phyloP scores from a whole-genome alignment of 2,888 invertebrate genomes.

The Drosophila quasianomalipes region DNA sequence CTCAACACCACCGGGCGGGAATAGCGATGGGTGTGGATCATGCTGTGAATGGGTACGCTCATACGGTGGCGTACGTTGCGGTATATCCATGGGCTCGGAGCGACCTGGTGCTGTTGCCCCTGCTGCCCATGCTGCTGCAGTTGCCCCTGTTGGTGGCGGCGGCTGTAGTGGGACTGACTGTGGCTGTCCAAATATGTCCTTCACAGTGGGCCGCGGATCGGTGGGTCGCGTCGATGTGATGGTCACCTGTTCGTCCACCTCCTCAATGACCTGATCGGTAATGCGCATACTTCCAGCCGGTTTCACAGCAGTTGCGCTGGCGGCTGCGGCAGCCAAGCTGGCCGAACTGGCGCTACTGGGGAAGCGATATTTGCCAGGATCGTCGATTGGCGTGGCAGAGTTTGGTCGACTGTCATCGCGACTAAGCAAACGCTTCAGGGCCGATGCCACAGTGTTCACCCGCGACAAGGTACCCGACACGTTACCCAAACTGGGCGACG shows the following conservation, averaged over 20 bases:
- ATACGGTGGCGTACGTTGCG: constrained; percentile 83
- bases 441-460: constrained; percentile 91
- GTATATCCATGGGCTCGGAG: constrained; percentile 89
- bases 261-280: constrained; percentile 90
- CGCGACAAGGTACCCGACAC: constrained; percentile 88
- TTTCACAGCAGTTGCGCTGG: constrained; percentile 51
- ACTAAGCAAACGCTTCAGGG: constrained; percentile 91
- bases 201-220: constrained; percentile 88
- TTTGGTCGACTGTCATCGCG: constrained; percentile 88
- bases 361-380: constrained; percentile 82
- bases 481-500: constrained; percentile 85
- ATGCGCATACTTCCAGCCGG: constrained; percentile 87
- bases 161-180: constrained; percentile 56
- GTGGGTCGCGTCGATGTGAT: constrained; percentile 89
- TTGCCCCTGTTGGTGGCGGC: constrained; percentile 59
- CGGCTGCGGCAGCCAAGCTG: constrained; percentile 72
- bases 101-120: constrained; percentile 85
- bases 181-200: constrained; percentile 87
- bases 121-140: constrained; percentile 83
- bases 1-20: constrained; percentile 85
- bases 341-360: constrained; percentile 84
- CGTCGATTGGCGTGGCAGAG: constrained; percentile 84
- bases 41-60: constrained; percentile 82
- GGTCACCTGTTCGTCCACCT: constrained; percentile 93
- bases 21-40: constrained; percentile 69